Evolutionary conservation across 2,888 invertebrate species (phyloP).

Genomic region (Ditula angustiorana): DNA sequence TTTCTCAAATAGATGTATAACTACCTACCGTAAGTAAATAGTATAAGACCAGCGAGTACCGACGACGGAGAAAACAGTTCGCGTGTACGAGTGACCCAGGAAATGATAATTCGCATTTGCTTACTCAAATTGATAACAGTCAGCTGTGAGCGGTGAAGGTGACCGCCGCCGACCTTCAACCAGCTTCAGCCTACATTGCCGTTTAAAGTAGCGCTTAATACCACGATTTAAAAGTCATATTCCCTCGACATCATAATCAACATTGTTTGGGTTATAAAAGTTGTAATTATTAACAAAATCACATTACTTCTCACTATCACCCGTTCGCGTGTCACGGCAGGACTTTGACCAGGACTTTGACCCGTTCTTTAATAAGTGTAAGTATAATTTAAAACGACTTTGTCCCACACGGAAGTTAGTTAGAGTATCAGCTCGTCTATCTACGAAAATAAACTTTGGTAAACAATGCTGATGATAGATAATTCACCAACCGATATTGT

Average conservation of each 20-base stretch:
- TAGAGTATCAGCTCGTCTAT: conserved; percentile 5
- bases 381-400: not conserved
- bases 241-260: not conserved
- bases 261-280: conserved; percentile 7
- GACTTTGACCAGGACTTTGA: conserved; percentile 37
- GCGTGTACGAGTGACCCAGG: conserved; percentile 35
- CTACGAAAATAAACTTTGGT: not conserved
- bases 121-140: conserved; percentile 32
- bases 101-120: conserved; percentile 32
- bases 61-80: not conserved
- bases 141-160: conserved; percentile 45
- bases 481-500: not conserved
- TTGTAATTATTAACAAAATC: conserved; percentile 24
- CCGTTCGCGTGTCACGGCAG: conserved; percentile 27
- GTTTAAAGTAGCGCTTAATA: not conserved
- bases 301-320: conserved; percentile 24
- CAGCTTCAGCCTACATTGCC: conserved; percentile 1
- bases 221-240: not conserved
- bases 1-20: no score
- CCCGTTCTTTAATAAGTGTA: conserved; percentile 14
- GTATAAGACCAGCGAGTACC: not conserved
- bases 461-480: conserved; percentile 1
- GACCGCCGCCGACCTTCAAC: conserved; percentile 42
- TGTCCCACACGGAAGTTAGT: not conserved
- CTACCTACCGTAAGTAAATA: no score